These are phyloP conservation scores for Adela reaumurella DNA, from an alignment of 2,888 invertebrate species.

Conservation along the genomic window DNA sequence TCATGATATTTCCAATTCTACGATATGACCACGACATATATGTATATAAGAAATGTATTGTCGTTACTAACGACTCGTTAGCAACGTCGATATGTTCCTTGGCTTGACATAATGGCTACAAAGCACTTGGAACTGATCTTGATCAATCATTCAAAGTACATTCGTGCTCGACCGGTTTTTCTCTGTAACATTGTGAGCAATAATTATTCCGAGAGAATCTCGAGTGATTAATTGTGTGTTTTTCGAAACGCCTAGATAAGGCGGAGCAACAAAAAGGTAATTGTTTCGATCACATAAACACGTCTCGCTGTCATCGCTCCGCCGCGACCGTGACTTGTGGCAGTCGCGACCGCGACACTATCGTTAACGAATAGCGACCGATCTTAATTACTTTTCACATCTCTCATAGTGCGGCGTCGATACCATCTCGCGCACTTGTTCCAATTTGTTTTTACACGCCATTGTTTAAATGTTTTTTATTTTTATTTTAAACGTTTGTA, in stretches of 20 bases:
- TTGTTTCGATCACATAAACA: conserved; percentile 53
- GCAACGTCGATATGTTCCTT: too few relatives aligned
- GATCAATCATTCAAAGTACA: too few relatives aligned
- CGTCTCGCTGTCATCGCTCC: conserved; percentile 31
- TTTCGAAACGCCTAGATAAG: conserved; percentile 21
- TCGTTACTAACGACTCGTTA: too few relatives aligned
- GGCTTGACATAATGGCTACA: too few relatives aligned
- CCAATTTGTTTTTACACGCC: conserved; percentile 53
- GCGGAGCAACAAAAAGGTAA: conserved; percentile 41
- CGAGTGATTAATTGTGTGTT: not conserved
- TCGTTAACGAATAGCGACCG: conserved; percentile 51
- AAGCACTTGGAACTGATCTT: too few relatives aligned
- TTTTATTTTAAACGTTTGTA: conserved; percentile 3
- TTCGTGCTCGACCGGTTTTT: too few relatives aligned
- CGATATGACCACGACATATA: too few relatives aligned
- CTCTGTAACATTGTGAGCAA: too few relatives aligned
- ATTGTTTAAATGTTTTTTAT: conserved; percentile 19
- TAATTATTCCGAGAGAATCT: too few relatives aligned
- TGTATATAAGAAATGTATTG: too few relatives aligned
- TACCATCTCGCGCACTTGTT: conserved; percentile 46
- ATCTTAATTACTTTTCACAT: conserved; percentile 57
- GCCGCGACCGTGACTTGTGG: not conserved
- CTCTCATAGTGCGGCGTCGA: conserved; percentile 48
- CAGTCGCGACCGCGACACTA: conserved; percentile 36
- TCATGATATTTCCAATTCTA: too few relatives aligned